Evolutionary conservation across 2,797 vertebrate species (phyloP), one percentile per base, ranked within the genome.

Genomic region (Decapterus maruadsi): DNA sequence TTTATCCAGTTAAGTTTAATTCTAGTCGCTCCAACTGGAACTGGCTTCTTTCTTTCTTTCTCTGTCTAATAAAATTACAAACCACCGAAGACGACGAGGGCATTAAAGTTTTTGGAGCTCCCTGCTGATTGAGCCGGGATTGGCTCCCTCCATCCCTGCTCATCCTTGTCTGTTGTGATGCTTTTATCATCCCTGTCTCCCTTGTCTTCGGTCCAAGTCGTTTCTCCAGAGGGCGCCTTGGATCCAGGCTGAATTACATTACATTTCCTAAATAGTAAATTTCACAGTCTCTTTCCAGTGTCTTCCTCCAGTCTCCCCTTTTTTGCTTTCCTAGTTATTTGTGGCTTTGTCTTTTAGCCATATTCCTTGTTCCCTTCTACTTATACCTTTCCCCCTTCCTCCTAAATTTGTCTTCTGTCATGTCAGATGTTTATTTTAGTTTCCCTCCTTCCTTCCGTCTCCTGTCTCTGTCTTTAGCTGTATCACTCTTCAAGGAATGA

Each of bases 101-200:
- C 65, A 22, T 84, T 87, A 64, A 67, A 56, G 68, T 48, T 72
- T 77, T 75, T 22, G 34, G 13, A 20, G 65, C 81, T n/a, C 83
- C 83, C 84, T 77, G 83, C 86, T 78, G 83, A 66, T 83, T 81
- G 75, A 91, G 77, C 71, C 74, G 31, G 2, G 45, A 61, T 73
- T 75, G 55, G 36, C 72, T 77, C 61, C n/a, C 8, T 82, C 29
- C 59, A 75, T 86, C 80, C 29, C 56, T 2, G 62, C 77, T 90
- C 80, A 78, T 87, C 68, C 67, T 48, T 11, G 55, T 83, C 66
- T 86, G 55, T 57, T 54, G 75, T 80, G 73, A 79, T 2, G 20
- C 63, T 83, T 69, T 76, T 68, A 61, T 87, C 54, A 59, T 89
- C 72, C 46, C 19, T 2, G 19, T 68, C 67, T 72, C 55, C 3